Evolutionary conservation across 2,797 vertebrate genomes (phyloP).

Genomic region (Clarias fuscus): DNA sequence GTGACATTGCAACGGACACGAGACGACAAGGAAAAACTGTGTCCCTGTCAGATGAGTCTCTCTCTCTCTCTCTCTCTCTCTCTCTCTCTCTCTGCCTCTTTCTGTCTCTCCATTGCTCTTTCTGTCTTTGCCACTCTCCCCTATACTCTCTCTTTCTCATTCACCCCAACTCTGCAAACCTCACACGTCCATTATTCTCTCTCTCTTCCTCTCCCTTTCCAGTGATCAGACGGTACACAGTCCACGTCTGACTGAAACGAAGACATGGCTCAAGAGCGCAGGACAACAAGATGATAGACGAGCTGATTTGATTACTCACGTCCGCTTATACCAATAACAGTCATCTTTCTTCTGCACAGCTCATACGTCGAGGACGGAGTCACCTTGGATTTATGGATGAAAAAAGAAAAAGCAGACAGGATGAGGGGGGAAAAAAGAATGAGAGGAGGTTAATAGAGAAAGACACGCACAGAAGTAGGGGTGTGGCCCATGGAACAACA

Average conservation of each 20-base stretch:
- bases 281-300: constrained; percentile 44
- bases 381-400: constrained; percentile 45
- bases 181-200: constrained; percentile 5
- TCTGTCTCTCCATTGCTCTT: background rate
- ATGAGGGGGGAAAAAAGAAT: background rate
- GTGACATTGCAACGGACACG: constrained; percentile 31
- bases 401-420: constrained; percentile 28
- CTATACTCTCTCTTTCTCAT: background rate
- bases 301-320: constrained; percentile 50
- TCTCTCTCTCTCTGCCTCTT: background rate
- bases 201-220: constrained; percentile 2
- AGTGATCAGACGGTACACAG: background rate
- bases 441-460: constrained; percentile 1
- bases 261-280: constrained; percentile 34
- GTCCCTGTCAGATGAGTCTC: constrained; percentile 1
- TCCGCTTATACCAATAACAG: constrained; percentile 37
- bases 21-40: constrained; percentile 11
- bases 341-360: constrained; percentile 48
- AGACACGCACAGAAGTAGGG: background rate
- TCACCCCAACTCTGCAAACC: constrained; percentile 5
- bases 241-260: constrained; percentile 19
- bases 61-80: background rate
- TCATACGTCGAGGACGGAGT: constrained; percentile 32
- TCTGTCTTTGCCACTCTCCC: background rate
- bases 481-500: constrained; percentile 4